Evolutionary conservation across 2,797 vertebrate species (phyloP), one percentile per base, ranked within the genome.

Genomic region (Catamblyrhynchus diadema): DNA sequence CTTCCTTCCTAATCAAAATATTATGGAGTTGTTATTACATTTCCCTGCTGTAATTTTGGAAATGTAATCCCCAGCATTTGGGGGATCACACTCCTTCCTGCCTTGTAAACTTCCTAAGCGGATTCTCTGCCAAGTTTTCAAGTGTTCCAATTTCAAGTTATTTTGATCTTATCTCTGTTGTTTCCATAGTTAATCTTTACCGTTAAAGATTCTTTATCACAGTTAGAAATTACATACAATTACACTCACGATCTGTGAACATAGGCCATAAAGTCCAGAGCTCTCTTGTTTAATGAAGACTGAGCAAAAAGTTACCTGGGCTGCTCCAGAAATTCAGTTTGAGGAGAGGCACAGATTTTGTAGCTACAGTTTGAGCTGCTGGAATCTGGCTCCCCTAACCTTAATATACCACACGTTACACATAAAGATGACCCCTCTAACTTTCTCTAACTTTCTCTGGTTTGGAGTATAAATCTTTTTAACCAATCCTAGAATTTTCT

Each of bases 1-100:
- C 66, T 93, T 96, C 61, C 84, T 92, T 92, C 66, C 54, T 81
- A 92, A 92, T 89, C 81, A 89, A 95, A 94, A 95, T 74, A 91
- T 94, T 94, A 88, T 88, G 93, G 74, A 92, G 37, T 37, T 85
- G 88, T 96, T 93, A 87, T 57, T 95, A 53, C 78, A 81, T 74
- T 74, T 64, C 33, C n/a, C 50, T 86, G 71, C 79, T 91, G 86
- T 67, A 93, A 70, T 82, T 91, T 53, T 92, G 87, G 86, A 95
- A 89, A 89, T 28, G 51, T 84, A 89, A 91, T 77, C 48, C 84
- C 37, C 41, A 89, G 69, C 84, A 80, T 94, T 89, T 87, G 81
- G 45, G 86, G 86, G 67, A 95, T 89, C 67, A 80, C 75, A 73
- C 30, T 93, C 65, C 44, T 95, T 73, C 57, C 77, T 94, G 79